A percentile compares a stretch with the other conserved stretches of the same genome.
phyloP scores from a whole-genome alignment of 2,113 vertebrate genomes.

The Pelobates fuscus region DNA sequence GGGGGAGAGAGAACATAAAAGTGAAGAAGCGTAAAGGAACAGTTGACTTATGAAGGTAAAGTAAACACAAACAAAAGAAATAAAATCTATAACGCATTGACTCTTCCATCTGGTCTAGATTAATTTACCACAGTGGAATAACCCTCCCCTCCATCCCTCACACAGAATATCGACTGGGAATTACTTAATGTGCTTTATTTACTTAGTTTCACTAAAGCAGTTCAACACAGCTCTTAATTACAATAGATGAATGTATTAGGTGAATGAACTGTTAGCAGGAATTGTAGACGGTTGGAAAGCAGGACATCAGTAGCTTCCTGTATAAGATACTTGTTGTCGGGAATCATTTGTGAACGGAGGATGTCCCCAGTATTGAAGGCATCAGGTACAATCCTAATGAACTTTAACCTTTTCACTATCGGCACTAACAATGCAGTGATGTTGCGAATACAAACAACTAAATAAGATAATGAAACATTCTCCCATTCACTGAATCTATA shows the following conservation, averaged over 20 bases:
- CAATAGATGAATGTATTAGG: slow-evolving; percentile 21
- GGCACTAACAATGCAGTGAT: too few species aligned
- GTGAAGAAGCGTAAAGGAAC: slow-evolving; percentile 2
- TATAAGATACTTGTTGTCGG: neutral
- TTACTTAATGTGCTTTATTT: slow-evolving; percentile 46
- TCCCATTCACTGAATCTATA: too few species aligned
- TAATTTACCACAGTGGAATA: slow-evolving; percentile 33
- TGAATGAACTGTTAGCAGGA: slow-evolving; percentile 9
- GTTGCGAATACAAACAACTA: too few species aligned
- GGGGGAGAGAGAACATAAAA: neutral
- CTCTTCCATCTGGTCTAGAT: slow-evolving; percentile 20
- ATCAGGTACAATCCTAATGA: too few species aligned
- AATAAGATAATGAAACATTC: too few species aligned
- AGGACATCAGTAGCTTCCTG: neutral
- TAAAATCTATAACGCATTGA: slow-evolving; percentile 42
- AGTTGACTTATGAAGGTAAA: neutral
- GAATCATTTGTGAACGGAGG: too few species aligned
- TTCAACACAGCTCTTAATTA: slow-evolving; percentile 28
- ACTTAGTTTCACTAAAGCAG: slow-evolving; percentile 21
- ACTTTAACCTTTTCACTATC: too few species aligned
- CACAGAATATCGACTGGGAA: slow-evolving; percentile 33
- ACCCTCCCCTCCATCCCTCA: slow-evolving; percentile 3
- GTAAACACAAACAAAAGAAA: slow-evolving; percentile 41
- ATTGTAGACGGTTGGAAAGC: neutral
- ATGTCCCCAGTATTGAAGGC: too few species aligned